Evolutionary conservation across 2,888 invertebrate species (phyloP).

Genomic region (Stenichneumon culpator): DNA sequence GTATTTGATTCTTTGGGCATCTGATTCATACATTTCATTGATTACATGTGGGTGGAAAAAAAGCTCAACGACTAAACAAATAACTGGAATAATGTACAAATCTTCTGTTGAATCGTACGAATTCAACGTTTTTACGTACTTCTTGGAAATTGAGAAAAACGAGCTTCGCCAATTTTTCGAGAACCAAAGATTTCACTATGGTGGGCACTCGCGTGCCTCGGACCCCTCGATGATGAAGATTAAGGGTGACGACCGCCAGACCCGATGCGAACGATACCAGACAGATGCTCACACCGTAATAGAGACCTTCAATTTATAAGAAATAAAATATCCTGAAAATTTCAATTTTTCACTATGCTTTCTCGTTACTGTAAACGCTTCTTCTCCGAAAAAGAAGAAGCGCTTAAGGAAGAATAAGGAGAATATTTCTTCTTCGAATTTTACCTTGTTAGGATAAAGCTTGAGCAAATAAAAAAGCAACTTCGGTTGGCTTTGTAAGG

Average conservation of each 20-base stretch:
- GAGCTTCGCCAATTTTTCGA: slow-evolving; percentile 91
- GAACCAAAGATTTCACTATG: slow-evolving; percentile 89
- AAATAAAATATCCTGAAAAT: not conserved
- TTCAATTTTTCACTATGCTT: not conserved
- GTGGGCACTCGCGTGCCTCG: slow-evolving; percentile 92
- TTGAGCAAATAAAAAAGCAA: too few species aligned
- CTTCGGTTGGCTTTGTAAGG: too few species aligned
- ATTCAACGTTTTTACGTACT: slow-evolving; percentile 69
- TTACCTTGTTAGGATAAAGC: too few species aligned
- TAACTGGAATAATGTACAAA: not conserved
- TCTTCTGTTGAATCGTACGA: not conserved
- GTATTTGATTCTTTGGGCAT: slow-evolving; percentile 54
- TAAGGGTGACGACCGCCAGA: slow-evolving; percentile 93
- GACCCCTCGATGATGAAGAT: slow-evolving; percentile 94
- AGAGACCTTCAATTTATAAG: slow-evolving; percentile 88
- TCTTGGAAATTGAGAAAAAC: slow-evolving; percentile 91
- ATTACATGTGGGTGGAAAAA: not conserved
- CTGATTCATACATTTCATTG: slow-evolving; percentile 3
- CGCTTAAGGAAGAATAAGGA: too few species aligned
- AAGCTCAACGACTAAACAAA: not conserved
- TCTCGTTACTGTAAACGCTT: too few species aligned
- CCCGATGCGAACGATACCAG: slow-evolving; percentile 93
- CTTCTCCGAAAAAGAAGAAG: too few species aligned
- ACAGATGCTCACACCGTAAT: slow-evolving; percentile 94
- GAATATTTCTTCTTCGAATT: too few species aligned